Evolutionary conservation across 2,888 invertebrate genomes (phyloP).

Genomic region (Athripsodes cinereus): DNA sequence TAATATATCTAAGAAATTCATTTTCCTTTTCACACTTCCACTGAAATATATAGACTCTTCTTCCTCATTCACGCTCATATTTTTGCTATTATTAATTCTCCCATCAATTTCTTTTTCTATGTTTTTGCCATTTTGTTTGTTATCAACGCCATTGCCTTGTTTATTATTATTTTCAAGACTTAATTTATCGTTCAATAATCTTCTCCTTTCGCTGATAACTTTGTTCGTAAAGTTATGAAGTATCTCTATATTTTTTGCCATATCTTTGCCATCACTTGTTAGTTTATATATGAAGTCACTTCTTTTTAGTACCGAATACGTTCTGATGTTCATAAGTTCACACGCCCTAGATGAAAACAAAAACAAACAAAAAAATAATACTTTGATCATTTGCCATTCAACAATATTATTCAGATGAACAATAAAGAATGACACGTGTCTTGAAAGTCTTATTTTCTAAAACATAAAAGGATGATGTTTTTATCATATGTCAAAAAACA

Average conservation of each 20-base stretch:
- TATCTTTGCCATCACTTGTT: constrained; percentile 40
- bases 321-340: constrained; percentile 12
- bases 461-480: no score
- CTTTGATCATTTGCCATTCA: no score
- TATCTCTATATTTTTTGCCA: constrained; percentile 33
- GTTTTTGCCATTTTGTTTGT: constrained; percentile 14
- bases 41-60: no score
- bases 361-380: neutral
- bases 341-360: constrained; percentile 15
- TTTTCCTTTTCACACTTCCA: constrained; percentile 38
- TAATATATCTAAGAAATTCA: constrained; percentile 50
- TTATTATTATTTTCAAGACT: neutral
- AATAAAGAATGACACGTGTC: no score
- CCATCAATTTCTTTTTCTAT: no score
- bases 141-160: constrained; percentile 28
- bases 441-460: no score
- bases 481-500: no score
- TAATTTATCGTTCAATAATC: constrained; percentile 21
- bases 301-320: constrained; percentile 9
- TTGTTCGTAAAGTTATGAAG: constrained; percentile 31
- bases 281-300: constrained; percentile 29
- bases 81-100: no score
- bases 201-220: constrained; percentile 30
- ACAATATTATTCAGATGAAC: no score
- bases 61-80: no score